These are phyloP conservation scores for Ennomos fuscantarius DNA, from an alignment of 2,888 invertebrate genomes.

Conservation along the genomic window DNA sequence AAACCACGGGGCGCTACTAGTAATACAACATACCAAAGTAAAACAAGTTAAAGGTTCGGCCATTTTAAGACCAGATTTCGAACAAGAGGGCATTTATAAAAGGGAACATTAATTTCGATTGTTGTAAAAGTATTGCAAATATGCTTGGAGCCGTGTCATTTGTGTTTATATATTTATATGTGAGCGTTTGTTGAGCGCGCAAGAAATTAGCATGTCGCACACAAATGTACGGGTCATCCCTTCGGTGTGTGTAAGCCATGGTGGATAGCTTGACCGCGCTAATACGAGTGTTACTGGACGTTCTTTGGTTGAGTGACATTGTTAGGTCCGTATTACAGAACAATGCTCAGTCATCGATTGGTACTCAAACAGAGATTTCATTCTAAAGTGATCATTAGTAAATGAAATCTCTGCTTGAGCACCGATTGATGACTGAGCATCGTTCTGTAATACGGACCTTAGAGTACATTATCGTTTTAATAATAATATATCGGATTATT, in stretches of 20 bases:
- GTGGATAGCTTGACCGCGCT: conserved; percentile 22
- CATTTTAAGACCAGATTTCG: conserved; percentile 34
- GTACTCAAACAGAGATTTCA: too few species aligned
- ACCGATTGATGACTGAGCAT: too few species aligned
- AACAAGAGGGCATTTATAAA: conserved; percentile 34
- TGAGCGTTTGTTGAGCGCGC: conserved; percentile 59
- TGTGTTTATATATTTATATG: conserved; percentile 42
- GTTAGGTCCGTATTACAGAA: too few species aligned
- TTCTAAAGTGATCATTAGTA: too few species aligned
- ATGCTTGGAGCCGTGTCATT: conserved; percentile 45
- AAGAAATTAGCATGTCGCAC: conserved; percentile 75
- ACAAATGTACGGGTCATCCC: conserved; percentile 39
- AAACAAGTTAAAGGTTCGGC: conserved; percentile 9
- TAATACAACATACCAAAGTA: background rate
- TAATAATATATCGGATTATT: too few species aligned
- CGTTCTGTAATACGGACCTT: too few species aligned
- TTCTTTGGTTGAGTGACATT: background rate
- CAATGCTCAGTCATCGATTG: too few species aligned
- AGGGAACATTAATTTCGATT: conserved; percentile 37
- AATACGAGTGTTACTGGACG: conserved; percentile 7
- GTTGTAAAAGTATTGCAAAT: conserved; percentile 55
- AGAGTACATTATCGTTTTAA: too few species aligned
- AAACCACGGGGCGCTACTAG: too few species aligned
- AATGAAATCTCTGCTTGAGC: too few species aligned
- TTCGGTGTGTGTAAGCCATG: conserved; percentile 31